Evolutionary conservation across 2,797 vertebrate species (phyloP).

Genomic region (Adrianichthys oophorus): DNA sequence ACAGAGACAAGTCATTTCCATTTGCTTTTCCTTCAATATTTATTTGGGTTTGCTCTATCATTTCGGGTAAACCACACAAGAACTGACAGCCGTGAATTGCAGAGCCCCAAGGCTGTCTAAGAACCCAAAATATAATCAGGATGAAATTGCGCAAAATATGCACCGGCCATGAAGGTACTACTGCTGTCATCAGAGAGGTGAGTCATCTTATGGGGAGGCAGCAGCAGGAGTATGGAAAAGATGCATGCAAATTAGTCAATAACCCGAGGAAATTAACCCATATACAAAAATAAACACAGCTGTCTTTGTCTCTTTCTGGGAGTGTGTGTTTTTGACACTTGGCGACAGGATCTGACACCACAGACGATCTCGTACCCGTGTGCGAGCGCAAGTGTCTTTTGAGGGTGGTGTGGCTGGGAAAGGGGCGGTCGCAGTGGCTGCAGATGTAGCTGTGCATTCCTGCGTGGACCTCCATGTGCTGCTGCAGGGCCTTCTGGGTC

Average conservation of each 20-base stretch:
- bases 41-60: conserved; percentile 77
- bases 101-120: conserved; percentile 75
- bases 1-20: conserved; percentile 79
- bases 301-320: conserved; percentile 29
- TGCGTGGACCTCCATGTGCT: conserved; percentile 99
- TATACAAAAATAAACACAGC: conserved; percentile 49
- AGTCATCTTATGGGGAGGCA: conserved; percentile 65
- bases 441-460: conserved; percentile 98
- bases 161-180: conserved; percentile 74
- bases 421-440: conserved; percentile 97
- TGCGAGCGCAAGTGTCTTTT: conserved; percentile 98
- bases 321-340: conserved; percentile 32
- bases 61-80: conserved; percentile 72
- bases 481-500: conserved; percentile 97
- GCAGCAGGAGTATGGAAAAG: conserved; percentile 48
- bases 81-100: conserved; percentile 78
- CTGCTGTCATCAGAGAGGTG: conserved; percentile 74
- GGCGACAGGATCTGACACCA: conserved; percentile 11
- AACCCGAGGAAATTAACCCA: conserved; percentile 61
- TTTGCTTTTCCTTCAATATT: conserved; percentile 79
- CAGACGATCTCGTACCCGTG: conserved; percentile 82
- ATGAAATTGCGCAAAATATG: conserved; percentile 78
- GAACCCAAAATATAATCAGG: conserved; percentile 78
- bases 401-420: conserved; percentile 97
- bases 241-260: conserved; percentile 67